Conservation (phyloP, 2,888 invertebrate species). For the Neoaliturus tenellus region DNA sequence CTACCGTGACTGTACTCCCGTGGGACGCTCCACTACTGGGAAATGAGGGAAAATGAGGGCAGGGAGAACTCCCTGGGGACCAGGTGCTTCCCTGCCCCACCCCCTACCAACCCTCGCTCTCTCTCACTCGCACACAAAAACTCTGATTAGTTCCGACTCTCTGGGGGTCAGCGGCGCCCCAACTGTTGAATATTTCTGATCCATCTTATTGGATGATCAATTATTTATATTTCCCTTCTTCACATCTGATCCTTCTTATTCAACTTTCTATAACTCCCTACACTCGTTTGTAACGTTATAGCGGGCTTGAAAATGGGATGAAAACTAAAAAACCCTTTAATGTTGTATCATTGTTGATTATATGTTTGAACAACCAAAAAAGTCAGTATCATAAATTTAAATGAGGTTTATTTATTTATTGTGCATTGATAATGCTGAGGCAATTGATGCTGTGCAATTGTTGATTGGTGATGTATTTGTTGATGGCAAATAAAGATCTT, state of each 20-base stretch:
- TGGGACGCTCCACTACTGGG: conserved; percentile 62
- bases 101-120: conserved; percentile 43
- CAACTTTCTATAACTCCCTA: too few relatives aligned
- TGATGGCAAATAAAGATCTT: too few relatives aligned
- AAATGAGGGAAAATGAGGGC: conserved; percentile 65
- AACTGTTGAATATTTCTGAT: conserved; percentile 44
- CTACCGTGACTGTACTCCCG: conserved; percentile 60
- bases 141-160: conserved; percentile 63
- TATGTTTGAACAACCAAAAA: too few relatives aligned
- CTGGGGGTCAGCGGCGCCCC: conserved; percentile 47
- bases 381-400: too few relatives aligned
- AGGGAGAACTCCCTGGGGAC: conserved; percentile 62
- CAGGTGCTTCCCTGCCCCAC: conserved; percentile 52
- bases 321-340: too few relatives aligned
- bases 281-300: too few relatives aligned
- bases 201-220: conserved; percentile 24
- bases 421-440: too few relatives aligned
- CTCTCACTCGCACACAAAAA: conserved; percentile 59
- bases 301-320: too few relatives aligned
- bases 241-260: neutral
- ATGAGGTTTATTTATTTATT: too few relatives aligned
- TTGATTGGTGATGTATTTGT: too few relatives aligned
- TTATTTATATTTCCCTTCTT: conserved; percentile 28
- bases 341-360: too few relatives aligned
- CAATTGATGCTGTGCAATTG: too few relatives aligned